These are phyloP conservation scores for Calonectris borealis DNA, from an alignment of 2,113 vertebrate species.

Conservation along the genomic window DNA sequence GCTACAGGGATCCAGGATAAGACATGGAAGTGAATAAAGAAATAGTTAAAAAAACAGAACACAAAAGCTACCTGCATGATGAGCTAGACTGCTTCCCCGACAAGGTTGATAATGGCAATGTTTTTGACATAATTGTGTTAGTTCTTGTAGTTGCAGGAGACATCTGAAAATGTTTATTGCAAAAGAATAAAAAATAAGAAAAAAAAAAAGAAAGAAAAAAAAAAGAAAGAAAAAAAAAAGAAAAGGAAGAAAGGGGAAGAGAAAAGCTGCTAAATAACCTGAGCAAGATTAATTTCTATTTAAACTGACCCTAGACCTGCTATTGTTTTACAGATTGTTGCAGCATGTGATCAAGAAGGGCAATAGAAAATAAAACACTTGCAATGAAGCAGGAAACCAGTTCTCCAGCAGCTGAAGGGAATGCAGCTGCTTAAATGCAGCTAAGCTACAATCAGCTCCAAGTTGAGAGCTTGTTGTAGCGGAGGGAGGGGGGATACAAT, in stretches of 20 bases:
- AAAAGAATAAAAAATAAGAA: neutral
- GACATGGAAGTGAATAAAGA: constrained; percentile 64
- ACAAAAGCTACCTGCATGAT: constrained; percentile 22
- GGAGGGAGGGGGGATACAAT: neutral
- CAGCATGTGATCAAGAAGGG: constrained; percentile 56
- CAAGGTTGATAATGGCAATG: constrained; percentile 19
- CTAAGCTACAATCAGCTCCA: constrained; percentile 38
- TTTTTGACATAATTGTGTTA: constrained; percentile 49
- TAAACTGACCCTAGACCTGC: constrained; percentile 51
- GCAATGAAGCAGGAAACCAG: constrained; percentile 60
- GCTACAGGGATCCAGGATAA: constrained; percentile 46
- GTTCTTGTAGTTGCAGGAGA: constrained; percentile 7
- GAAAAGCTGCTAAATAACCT: constrained; percentile 49
- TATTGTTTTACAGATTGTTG: constrained; percentile 65
- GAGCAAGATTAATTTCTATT: constrained; percentile 68
- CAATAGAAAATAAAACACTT: constrained; percentile 65
- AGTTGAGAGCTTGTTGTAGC: constrained; percentile 17
- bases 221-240: neutral
- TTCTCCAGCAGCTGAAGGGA: constrained; percentile 40
- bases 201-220: rapidly evolving
- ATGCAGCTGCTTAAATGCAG: constrained; percentile 38
- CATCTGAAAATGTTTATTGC: constrained; percentile 57
- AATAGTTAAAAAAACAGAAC: constrained; percentile 39
- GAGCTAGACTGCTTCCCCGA: neutral
- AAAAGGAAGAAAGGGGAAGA: neutral